Evolutionary conservation across 2,113 vertebrate species (phyloP), one percentile per base, ranked within the genome.

Genomic region (Sarotherodon lohbergeri): DNA sequence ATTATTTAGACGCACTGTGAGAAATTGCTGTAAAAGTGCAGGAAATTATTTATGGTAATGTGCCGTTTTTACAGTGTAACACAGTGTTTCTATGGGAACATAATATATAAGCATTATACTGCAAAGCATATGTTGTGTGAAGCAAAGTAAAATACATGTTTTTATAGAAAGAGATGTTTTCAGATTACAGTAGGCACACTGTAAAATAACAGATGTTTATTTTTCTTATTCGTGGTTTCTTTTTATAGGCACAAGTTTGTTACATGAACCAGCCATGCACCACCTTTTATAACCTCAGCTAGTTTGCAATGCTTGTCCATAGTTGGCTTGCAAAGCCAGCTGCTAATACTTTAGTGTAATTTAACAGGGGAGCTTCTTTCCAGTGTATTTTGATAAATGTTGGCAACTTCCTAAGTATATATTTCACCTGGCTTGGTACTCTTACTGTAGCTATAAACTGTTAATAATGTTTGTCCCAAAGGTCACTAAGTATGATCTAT

Each of bases 1-100:
- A 76, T 0, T 7, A 76, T 76, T 29, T 76, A 29, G 24, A 48
- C 0, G 3, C 24, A 5, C 24, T 12, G 24, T 76, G 43, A 76
- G 19, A 32, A 76, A 76, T 12, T 19, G 14, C 8, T 73, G 1
- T 46, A 73, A 0, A 73, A 17, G 9, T 4, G 4, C n/a, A 13
- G 6, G 11, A 56, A 6, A 27, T 56, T 55, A 24, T 56, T 56
- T 6, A 13, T 3, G 4, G 10, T 7, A 7, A 13, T 11, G 52
- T 22, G 22, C 5, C 2, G 1, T 10, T 56, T 56, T 24, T 24
- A 24, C 71, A 1, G 43, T 19, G 12, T 48, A 50, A 50, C 3
- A 0, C 22, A 17, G 5, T 16, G 43, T 76, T 50, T 66, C 32
- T 39, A 7, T 50, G 24, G 71, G 43, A 76, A 50, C 43, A 50